phyloP scores from a whole-genome alignment of 2,797 vertebrate genomes.

The Enteromius mattozi region DNA sequence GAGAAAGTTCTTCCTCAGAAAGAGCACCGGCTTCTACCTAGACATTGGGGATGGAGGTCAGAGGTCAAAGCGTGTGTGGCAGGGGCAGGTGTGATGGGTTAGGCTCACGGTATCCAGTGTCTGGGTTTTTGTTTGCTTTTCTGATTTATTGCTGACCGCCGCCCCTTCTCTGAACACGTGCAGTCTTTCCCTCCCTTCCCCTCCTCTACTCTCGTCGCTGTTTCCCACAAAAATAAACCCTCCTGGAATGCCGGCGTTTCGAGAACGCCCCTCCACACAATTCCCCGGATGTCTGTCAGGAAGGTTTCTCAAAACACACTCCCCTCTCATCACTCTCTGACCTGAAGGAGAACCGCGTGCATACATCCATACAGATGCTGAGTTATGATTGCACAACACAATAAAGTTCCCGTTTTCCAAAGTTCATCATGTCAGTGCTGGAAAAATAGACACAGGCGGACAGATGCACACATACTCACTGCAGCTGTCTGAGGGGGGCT shows the following conservation, averaged over 20 bases:
- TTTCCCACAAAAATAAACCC: slow-evolving; percentile 78
- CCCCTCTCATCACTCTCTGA: slow-evolving; percentile 38
- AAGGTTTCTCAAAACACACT: slow-evolving; percentile 60
- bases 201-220: slow-evolving; percentile 73
- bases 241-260: slow-evolving; percentile 71
- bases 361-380: slow-evolving; percentile 29
- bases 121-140: slow-evolving; percentile 76
- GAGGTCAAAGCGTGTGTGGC: slow-evolving; percentile 63
- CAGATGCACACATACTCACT: slow-evolving; percentile 43
- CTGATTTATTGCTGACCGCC: slow-evolving; percentile 75
- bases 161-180: slow-evolving; percentile 73
- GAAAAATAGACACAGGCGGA: slow-evolving; percentile 22
- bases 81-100: slow-evolving; percentile 76
- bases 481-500: slow-evolving; percentile 72
- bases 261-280: slow-evolving; percentile 62
- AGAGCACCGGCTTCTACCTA: slow-evolving; percentile 53
- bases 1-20: slow-evolving; percentile 19
- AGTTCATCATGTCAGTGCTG: slow-evolving; percentile 16
- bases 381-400: slow-evolving; percentile 39
- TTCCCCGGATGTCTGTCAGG: slow-evolving; percentile 60
- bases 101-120: slow-evolving; percentile 73
- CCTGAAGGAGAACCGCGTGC: slow-evolving; percentile 38
- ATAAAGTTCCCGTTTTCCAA: not conserved
- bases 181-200: slow-evolving; percentile 48
- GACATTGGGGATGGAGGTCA: slow-evolving; percentile 64